Base-by-base conservation (phyloP, 2,888 invertebrate species). In the Eilema griseolum region DNA sequence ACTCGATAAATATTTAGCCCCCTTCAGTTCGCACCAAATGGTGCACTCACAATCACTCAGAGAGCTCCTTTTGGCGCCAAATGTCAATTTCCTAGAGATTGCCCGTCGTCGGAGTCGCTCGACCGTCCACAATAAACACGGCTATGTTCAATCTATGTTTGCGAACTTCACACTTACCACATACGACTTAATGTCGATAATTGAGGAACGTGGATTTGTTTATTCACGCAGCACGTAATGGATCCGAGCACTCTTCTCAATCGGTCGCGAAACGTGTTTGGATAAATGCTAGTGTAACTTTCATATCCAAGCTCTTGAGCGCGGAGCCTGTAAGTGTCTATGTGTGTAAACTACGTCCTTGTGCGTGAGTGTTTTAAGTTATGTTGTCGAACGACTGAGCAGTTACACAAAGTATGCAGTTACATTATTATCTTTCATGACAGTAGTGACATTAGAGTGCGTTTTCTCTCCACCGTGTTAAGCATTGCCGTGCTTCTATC, bases 61-160 rank as follows among this genome's bases (percentile, higher is more conserved):
- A 86, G 83, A 82, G 85, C 83, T 88, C 86, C 88, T 89, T 90
- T 89, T 89, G 93, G 92, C 91, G 92, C 91, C 90, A 87, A 93
- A 90, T 92, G 92, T 91, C 90, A 93, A 88, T 93, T 92, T 91
- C 89, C 89, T 89, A 90, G 85, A 91, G 89, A 93, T 91, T 89
- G 89, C 85, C 86, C 88, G 88, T 87, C 87, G 86, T 81, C 82
- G 71, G 66, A 84, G 86, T 81, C 83, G 84, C 81, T 86, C 85
- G 81, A 87, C 86, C 86, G 81, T 87, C 86, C 72, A 80, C 72
- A 86, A 87, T 86, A 84, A 88, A 89, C 86, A 86, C 78, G 84
- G 76, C 71, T 76, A 66, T 77, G 28, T 60, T 23, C 26, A 24
- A 23, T 24, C 11, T 46, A 66, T 56, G 10, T 61, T 69, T 26